phyloP scores from a whole-genome alignment of 2,797 vertebrate species.

The Cossypha polioptera region DNA sequence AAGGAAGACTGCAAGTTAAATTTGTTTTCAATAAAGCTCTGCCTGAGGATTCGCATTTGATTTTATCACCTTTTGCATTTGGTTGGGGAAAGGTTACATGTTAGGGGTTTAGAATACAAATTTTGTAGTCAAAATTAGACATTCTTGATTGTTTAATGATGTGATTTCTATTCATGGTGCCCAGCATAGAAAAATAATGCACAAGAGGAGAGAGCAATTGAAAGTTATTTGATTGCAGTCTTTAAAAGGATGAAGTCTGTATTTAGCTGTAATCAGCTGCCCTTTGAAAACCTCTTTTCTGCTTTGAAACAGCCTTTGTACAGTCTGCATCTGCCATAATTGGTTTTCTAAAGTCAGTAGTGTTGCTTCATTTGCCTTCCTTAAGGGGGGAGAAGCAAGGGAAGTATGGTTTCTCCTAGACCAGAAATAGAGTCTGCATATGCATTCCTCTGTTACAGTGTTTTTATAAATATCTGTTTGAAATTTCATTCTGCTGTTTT shows the following conservation, averaged over 20 bases:
- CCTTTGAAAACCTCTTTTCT: conserved; percentile 75
- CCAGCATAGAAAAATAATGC: conserved; percentile 63
- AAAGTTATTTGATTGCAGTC: conserved; percentile 74
- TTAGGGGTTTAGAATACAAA: conserved; percentile 26
- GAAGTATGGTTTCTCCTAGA: conserved; percentile 1
- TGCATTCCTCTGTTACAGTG: not conserved
- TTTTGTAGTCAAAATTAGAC: conserved; percentile 64
- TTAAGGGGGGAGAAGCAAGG: not conserved
- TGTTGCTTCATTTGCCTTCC: conserved; percentile 60
- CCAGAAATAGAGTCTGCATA: conserved; percentile 32
- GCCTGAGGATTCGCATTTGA: conserved; percentile 22
- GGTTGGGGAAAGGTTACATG: not conserved
- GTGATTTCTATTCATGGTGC: conserved; percentile 69
- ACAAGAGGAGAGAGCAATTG: conserved; percentile 62
- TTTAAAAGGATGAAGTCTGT: conserved; percentile 72
- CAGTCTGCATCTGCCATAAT: conserved; percentile 65
- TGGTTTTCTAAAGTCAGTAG: conserved; percentile 62
- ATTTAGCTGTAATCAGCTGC: conserved; percentile 77
- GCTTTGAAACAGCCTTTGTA: conserved; percentile 67
- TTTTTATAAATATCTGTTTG: conserved; percentile 28
- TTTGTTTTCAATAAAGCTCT: conserved; percentile 32
- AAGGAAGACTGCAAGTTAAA: not conserved
- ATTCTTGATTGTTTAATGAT: conserved; percentile 71
- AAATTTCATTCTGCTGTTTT: conserved; percentile 16
- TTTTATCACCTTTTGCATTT: conserved; percentile 1